Evolutionary conservation across 1,140 invertebrate species (phyloP).

Genomic region (Drosophila kurseongensis): DNA sequence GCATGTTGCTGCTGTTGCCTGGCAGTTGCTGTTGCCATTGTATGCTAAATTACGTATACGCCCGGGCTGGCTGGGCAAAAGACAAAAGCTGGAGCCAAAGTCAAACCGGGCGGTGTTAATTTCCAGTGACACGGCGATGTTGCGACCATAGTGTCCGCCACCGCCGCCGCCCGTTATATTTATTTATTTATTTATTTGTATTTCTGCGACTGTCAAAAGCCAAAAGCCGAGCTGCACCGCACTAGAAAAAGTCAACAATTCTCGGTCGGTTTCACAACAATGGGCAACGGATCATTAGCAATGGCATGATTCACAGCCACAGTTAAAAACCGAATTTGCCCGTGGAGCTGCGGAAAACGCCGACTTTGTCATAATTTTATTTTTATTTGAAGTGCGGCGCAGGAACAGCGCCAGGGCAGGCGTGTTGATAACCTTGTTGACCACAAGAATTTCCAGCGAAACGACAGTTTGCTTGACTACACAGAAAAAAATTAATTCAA

Average conservation of each 20-base stretch:
- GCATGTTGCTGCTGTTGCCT: constrained; percentile 49
- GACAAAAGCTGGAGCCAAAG: constrained; percentile 46
- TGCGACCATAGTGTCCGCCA: constrained; percentile 26
- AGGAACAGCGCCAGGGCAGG: constrained; percentile 24
- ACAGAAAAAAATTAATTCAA: not conserved
- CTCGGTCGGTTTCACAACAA: constrained; percentile 66
- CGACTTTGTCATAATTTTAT: constrained; percentile 72
- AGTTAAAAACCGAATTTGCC: constrained; percentile 16
- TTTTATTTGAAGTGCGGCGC: constrained; percentile 61
- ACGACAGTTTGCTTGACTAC: constrained; percentile 22
- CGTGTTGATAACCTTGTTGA: constrained; percentile 80
- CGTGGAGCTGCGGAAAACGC: constrained; percentile 13
- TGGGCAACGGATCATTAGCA: constrained; percentile 70
- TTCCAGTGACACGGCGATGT: constrained; percentile 76
- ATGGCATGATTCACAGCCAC: constrained; percentile 71
- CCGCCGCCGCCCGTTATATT: constrained; percentile 32
- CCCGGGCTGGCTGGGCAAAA: constrained; percentile 46
- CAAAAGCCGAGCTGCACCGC: constrained; percentile 12
- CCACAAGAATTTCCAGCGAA: constrained; percentile 71
- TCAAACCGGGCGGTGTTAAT: constrained; percentile 68
- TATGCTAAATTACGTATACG: constrained; percentile 80
- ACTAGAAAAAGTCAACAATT: constrained; percentile 52
- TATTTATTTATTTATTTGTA: constrained; percentile 65
- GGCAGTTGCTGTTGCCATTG: constrained; percentile 50
- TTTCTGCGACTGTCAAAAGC: constrained; percentile 64